Conservation (phyloP, 2,797 vertebrate species). For the Potorous gilbertii region DNA sequence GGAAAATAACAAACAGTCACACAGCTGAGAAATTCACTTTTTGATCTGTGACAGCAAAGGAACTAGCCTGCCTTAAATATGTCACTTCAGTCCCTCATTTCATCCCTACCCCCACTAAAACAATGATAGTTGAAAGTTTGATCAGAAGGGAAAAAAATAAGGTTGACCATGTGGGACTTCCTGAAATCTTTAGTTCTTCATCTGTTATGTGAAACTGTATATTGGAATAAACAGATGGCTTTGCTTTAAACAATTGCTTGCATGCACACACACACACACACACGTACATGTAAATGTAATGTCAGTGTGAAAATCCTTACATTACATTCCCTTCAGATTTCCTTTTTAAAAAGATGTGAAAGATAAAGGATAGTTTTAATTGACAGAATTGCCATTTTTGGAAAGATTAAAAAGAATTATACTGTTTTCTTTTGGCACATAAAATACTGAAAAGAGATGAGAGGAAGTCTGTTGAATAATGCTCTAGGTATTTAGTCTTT, state of each 20-base stretch:
- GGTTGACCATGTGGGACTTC: not conserved
- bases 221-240: not conserved
- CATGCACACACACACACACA: not conserved
- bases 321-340: not conserved
- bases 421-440: conserved; percentile 13
- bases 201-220: not conserved
- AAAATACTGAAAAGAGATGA: not conserved
- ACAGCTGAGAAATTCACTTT: conserved; percentile 3
- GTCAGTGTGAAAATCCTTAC: not conserved
- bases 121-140: conserved; percentile 22
- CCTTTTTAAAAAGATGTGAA: conserved; percentile 15
- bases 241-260: conserved; percentile 36
- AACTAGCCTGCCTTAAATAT: conserved; percentile 32
- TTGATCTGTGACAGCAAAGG: conserved; percentile 8
- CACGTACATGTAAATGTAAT: not conserved
- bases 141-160: conserved; percentile 15
- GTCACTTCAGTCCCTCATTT: not conserved
- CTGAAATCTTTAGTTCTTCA: conserved; percentile 12
- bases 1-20: conserved; percentile 36
- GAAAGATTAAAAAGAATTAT: not conserved
- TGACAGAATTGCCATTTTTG: conserved; percentile 3
- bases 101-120: not conserved
- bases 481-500: not conserved
- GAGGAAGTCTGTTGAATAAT: not conserved
- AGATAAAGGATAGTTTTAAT: not conserved